Evolutionary conservation across 2,888 invertebrate species (phyloP), one percentile per base, ranked within the genome.

Genomic region (Epicampocera succincta): DNA sequence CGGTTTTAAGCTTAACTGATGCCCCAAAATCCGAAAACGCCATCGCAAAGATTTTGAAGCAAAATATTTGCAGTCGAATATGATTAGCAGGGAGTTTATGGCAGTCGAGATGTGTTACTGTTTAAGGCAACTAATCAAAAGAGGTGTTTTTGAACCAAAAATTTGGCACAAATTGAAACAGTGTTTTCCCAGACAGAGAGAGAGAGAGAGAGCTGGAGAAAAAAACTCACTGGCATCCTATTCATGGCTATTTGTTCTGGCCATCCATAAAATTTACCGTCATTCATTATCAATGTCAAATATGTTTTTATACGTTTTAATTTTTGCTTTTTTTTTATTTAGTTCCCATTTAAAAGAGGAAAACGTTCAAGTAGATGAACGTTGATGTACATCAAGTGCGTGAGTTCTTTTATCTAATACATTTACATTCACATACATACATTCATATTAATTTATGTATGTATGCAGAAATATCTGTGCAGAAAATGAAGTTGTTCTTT

Each of bases 281-380:
- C 82, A 82, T 83, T 84, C 83, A 84, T 82, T 83, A 81, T 83
- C 82, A 84, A 83, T 82, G 83, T 83, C 84, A 83, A 82, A 79
- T 60, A 69, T n/a, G 13, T 56, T 38, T 78, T 72, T 40, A 66
- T 54, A 21, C 48, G 3, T 29, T 40, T 58, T 65, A 17, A 13
- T 21, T 25, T 54, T 52, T 52, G n/a, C n/a, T n/a, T n/a, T n/a
- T n/a, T n/a, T n/a, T 19, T 8, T 63, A 11, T 71, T 42, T 33
- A 33, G 21, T 42, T 40, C 19, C 46, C 66, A 61, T 44, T 42
- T 8, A 56, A 12, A 71, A 9, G 13, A 19, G 12, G 4, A 38
- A 72, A 65, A 56, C n/a, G 15, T 11, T 71, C 17, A 4, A 17
- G 19, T 25, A 33, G 33, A 8, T 5, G 33, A 33, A 9, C 42